Conservation (phyloP, 2,888 invertebrate species). For the Dryocosmus kuriphilus region DNA sequence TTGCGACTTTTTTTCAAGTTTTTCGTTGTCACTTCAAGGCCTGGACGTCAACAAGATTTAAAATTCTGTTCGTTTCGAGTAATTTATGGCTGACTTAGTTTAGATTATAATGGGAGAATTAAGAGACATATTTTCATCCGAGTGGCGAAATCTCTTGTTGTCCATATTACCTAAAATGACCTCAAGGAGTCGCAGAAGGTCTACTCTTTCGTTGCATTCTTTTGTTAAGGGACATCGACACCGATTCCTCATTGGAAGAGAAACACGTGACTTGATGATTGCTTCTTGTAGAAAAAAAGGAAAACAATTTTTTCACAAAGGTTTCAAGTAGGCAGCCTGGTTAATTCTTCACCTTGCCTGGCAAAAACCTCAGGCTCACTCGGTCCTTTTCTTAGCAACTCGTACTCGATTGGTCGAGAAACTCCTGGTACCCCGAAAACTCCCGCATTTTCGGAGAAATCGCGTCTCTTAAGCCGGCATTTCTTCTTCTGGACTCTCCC, state of each 20-base stretch:
- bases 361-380: slow-evolving; percentile 15
- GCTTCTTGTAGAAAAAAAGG: slow-evolving; percentile 4
- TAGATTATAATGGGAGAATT: slow-evolving; percentile 13
- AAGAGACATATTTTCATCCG: slow-evolving; percentile 14
- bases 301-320: slow-evolving; percentile 30
- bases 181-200: slow-evolving; percentile 17
- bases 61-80: not conserved
- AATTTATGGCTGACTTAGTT: slow-evolving; percentile 12
- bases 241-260: not conserved
- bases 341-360: not conserved
- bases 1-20: not conserved
- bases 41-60: not conserved
- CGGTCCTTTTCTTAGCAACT: slow-evolving; percentile 24
- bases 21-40: not conserved
- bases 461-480: slow-evolving; percentile 8
- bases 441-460: slow-evolving; percentile 30
- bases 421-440: slow-evolving; percentile 27
- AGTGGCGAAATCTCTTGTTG: slow-evolving; percentile 6
- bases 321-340: not conserved
- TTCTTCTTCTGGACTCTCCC: slow-evolving; percentile 17
- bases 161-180: slow-evolving; percentile 11
- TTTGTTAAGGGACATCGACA: slow-evolving; percentile 24
- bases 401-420: slow-evolving; percentile 33
- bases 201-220: slow-evolving; percentile 13
- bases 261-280: slow-evolving; percentile 8